These are phyloP conservation scores for Astyanax mexicanus DNA, from an alignment of 2,797 vertebrate species.

Conservation along the genomic window DNA sequence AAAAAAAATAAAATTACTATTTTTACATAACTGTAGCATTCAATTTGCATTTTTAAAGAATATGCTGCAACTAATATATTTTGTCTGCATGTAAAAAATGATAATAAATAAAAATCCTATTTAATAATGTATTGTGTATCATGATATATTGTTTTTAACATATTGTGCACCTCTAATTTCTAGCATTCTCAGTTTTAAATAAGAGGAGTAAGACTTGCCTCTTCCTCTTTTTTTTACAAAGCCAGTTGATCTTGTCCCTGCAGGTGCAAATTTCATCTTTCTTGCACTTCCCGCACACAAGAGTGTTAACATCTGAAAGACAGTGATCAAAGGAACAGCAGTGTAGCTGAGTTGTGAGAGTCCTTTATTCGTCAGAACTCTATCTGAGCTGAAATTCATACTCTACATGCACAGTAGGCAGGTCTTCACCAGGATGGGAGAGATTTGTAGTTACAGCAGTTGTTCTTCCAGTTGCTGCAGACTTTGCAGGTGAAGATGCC, in stretches of 20 bases:
- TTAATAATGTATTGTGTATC: too few species aligned
- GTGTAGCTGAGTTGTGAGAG: not conserved
- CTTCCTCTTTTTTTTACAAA: conserved; percentile 54
- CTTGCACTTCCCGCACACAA: conserved; percentile 62
- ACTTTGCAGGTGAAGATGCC: conserved; percentile 61
- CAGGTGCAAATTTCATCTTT: conserved; percentile 63
- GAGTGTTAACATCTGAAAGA: conserved; percentile 65
- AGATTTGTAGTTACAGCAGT: conserved; percentile 61
- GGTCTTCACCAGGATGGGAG: conserved; percentile 43
- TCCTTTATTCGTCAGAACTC: not conserved
- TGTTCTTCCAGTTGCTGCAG: conserved; percentile 63
- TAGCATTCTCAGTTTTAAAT: too few species aligned
- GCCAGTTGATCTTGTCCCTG: conserved; percentile 67
- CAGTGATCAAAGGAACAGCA: not conserved
- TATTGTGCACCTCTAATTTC: too few species aligned
- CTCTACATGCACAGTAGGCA: conserved; percentile 58
- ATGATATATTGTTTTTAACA: too few species aligned
- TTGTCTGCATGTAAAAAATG: too few species aligned
- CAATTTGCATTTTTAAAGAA: too few species aligned
- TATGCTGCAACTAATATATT: too few species aligned
- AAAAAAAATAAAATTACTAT: too few species aligned
- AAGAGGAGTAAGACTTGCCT: conserved; percentile 41
- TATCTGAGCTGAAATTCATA: not conserved
- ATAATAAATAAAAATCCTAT: too few species aligned
- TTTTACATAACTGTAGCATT: too few species aligned